phyloP scores from a whole-genome alignment of 2,113 vertebrate species.

The Vimba vimba region DNA sequence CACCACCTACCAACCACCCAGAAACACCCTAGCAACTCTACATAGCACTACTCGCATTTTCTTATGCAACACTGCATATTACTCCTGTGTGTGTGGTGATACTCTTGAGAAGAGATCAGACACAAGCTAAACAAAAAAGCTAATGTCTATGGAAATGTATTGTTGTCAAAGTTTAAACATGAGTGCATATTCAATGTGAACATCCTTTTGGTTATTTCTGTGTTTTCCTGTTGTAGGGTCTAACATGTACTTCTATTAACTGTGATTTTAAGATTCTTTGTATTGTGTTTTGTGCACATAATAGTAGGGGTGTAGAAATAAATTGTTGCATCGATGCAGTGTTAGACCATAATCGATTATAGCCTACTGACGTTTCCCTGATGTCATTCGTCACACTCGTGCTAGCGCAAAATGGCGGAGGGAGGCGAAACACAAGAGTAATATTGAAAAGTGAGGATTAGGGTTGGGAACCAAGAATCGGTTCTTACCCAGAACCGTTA shows the following conservation, averaged over 20 bases:
- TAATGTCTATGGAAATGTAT: not conserved
- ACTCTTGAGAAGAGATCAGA: not conserved
- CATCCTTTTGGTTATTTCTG: too few relatives aligned
- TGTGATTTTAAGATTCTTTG: not conserved
- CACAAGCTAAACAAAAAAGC: not conserved
- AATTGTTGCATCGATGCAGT: too few relatives aligned
- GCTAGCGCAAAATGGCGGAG: too few relatives aligned
- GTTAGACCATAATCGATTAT: too few relatives aligned
- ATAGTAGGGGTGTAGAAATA: not conserved
- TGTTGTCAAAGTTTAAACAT: not conserved
- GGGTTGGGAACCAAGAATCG: too few relatives aligned
- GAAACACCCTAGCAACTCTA: not conserved
- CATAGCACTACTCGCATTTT: not conserved
- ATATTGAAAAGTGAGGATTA: too few relatives aligned
- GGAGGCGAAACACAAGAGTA: too few relatives aligned
- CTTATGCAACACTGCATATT: not conserved
- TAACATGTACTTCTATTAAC: not conserved
- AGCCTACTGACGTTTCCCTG: too few relatives aligned
- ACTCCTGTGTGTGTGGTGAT: not conserved
- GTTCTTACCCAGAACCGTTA: too few relatives aligned
- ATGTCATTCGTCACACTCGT: too few relatives aligned
- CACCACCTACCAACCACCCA: conserved; percentile 12
- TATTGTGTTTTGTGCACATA: not conserved
- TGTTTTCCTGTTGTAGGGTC: too few relatives aligned
- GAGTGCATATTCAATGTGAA: not conserved